A percentile compares a stretch with the other conserved stretches of the same genome.
Conservation (phyloP, 2,113 vertebrate species). For the Neogobius melanostomus region DNA sequence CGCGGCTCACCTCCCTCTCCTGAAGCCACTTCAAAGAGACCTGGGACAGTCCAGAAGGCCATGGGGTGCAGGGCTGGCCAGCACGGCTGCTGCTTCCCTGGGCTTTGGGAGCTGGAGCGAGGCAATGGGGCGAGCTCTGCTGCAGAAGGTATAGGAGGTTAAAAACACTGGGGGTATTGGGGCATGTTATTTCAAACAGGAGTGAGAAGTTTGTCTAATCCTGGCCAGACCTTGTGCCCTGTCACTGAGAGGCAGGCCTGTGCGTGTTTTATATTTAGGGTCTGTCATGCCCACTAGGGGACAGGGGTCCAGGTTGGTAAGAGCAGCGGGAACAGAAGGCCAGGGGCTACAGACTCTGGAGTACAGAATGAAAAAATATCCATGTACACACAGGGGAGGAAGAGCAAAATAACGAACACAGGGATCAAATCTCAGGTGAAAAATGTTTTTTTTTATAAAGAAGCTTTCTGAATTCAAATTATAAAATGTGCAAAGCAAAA, state of each 20-base stretch:
- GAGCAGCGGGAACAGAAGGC: constrained; percentile 19
- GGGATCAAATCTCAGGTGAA: too few species aligned
- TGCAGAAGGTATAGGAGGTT: constrained; percentile 35
- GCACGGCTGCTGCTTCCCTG: constrained; percentile 67
- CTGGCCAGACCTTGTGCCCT: constrained; percentile 37
- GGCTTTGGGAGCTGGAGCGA: constrained; percentile 67
- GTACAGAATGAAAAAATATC: constrained; percentile 12
- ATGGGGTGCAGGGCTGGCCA: constrained; percentile 42
- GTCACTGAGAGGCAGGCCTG: constrained; percentile 11
- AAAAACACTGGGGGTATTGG: constrained; percentile 15
- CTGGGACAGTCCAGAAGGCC: constrained; percentile 50
- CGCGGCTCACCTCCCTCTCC: constrained; percentile 68
- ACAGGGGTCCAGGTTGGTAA: constrained; percentile 30
- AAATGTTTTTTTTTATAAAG: too few species aligned
- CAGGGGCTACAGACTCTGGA: constrained; percentile 6
- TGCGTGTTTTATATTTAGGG: constrained; percentile 27
- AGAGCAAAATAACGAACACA: not conserved
- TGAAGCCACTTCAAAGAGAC: constrained; percentile 70
- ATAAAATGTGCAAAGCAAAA: too few species aligned
- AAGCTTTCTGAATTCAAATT: too few species aligned
- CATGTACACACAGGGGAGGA: constrained; percentile 10
- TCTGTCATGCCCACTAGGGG: constrained; percentile 37
- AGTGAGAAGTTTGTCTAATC: constrained; percentile 38
- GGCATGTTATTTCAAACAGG: constrained; percentile 26
- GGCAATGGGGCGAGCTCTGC: constrained; percentile 20